Conservation (phyloP, 1,140 invertebrate genomes). For the Meloidogyne chitwoodi region DNA sequence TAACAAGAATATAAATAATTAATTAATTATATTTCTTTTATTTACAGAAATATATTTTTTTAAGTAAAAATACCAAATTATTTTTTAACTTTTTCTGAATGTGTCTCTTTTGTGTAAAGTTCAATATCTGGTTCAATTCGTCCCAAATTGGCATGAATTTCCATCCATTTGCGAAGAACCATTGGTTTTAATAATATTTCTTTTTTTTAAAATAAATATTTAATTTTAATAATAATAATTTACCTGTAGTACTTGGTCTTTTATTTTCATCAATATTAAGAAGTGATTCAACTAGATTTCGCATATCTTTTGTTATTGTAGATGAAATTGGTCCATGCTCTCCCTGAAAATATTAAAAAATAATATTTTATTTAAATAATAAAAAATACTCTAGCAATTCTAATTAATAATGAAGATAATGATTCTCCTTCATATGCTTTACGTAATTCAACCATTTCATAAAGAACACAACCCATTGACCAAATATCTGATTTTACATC, state of each 20-base stretch:
- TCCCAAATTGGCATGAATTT: conserved; percentile 27
- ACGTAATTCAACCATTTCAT: conserved; percentile 69
- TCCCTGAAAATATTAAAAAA: conserved; percentile 9
- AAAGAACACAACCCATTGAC: conserved; percentile 78
- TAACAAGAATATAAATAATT: too few species aligned
- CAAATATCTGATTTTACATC: conserved; percentile 76
- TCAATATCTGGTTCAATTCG: conserved; percentile 19
- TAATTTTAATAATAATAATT: neutral
- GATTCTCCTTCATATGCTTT: conserved; percentile 66
- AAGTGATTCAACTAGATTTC: conserved; percentile 11
- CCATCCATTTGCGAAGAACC: conserved; percentile 31
- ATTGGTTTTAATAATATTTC: conserved; percentile 25
- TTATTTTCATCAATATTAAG: conserved; percentile 24
- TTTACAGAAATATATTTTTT: neutral
- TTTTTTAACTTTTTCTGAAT: conserved; percentile 2
- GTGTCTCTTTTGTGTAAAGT: conserved; percentile 18
- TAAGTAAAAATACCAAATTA: neutral
- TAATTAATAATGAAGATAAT: conserved; percentile 25
- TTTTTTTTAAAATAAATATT: conserved; percentile 11
- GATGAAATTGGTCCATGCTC: conserved; percentile 23
- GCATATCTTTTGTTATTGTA: conserved; percentile 21
- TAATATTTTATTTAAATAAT: neutral
- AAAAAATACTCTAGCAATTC: conserved; percentile 27
- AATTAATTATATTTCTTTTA: neutral
- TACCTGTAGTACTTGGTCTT: conserved; percentile 24